Evolutionary conservation across 2,113 vertebrate species (phyloP).

Genomic region (Hiodon tergisus): DNA sequence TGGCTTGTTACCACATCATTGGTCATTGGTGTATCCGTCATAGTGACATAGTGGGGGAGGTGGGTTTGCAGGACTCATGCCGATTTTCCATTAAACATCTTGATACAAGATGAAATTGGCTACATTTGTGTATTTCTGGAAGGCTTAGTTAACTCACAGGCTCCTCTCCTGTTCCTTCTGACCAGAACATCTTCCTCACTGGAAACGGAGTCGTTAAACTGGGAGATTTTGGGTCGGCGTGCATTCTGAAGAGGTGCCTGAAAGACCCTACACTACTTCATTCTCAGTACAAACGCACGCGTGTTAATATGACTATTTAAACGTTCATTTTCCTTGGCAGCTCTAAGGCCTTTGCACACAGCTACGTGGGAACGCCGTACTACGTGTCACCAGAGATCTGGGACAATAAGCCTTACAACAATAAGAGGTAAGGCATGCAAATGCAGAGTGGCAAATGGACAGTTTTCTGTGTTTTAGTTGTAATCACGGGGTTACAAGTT

Average conservation of each 20-base stretch:
- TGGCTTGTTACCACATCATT: background rate
- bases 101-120: background rate
- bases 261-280: background rate
- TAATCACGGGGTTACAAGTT: no score
- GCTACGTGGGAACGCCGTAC: conserved; percentile 88
- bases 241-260: conserved; percentile 76
- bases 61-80: background rate
- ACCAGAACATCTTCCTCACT: conserved; percentile 87
- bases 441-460: no score
- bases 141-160: background rate
- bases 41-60: background rate
- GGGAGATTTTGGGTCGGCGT: conserved; percentile 90
- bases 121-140: background rate
- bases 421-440: conserved; percentile 74
- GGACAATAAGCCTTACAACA: conserved; percentile 89
- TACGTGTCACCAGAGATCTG: conserved; percentile 93
- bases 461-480: no score
- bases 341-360: conserved; percentile 70
- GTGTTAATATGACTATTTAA: conserved; percentile 16
- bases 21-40: background rate
- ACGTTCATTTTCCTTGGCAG: conserved; percentile 54
- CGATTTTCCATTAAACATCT: background rate
- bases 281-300: background rate
- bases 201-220: conserved; percentile 75
- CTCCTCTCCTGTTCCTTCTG: conserved; percentile 21